These are phyloP conservation scores for Anolis carolinensis DNA, from an alignment of 2,113 vertebrate genomes.

Conservation along the genomic window DNA sequence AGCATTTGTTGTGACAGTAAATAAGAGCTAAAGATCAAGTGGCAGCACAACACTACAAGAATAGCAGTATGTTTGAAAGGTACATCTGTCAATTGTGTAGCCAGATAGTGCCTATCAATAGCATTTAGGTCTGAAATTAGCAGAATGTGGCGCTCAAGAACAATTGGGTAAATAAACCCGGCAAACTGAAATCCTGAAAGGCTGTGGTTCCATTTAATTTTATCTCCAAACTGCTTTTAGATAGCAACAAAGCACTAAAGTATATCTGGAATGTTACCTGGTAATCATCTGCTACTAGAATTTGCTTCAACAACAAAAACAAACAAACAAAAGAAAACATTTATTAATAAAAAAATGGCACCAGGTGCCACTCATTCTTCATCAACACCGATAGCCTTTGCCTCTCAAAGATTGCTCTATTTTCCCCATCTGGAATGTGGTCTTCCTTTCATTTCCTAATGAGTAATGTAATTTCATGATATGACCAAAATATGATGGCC, in stretches of 20 bases:
- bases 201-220: conserved; percentile 52
- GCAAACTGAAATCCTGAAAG: neutral
- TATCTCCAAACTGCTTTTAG: conserved; percentile 41
- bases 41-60: neutral
- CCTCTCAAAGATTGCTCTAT: neutral
- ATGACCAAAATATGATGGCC: too few relatives aligned
- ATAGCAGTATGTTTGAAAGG: neutral
- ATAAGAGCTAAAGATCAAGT: neutral
- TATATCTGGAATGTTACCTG: conserved; percentile 56
- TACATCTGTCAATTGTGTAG: neutral
- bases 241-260: conserved; percentile 52
- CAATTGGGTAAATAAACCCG: neutral
- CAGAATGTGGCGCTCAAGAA: neutral
- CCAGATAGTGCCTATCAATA: neutral
- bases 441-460: too few relatives aligned
- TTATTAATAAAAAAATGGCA: neutral
- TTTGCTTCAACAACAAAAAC: conserved; percentile 53
- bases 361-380: neutral
- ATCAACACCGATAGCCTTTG: neutral
- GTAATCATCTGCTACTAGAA: conserved; percentile 31
- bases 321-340: neutral
- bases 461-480: too few relatives aligned
- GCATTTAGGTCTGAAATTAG: neutral
- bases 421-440: too few relatives aligned
- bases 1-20: conserved; percentile 18